phyloP scores from a whole-genome alignment of 1,140 invertebrate species.

The Drosophila lacteicornis region DNA sequence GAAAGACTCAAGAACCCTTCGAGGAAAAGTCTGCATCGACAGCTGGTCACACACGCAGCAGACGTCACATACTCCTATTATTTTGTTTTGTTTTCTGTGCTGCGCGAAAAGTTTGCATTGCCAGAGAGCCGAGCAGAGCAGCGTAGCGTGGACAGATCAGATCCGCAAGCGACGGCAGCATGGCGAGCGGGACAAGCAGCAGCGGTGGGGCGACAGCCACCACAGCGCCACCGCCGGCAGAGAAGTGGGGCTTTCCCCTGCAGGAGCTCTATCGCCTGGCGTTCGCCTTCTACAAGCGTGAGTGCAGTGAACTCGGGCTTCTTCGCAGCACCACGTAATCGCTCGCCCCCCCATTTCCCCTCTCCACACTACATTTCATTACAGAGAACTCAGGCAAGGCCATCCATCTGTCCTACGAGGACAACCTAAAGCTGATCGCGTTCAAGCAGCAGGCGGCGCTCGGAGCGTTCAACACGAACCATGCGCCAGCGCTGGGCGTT shows the following conservation, averaged over 20 bases:
- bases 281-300: constrained; percentile 95
- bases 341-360: neutral
- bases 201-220: neutral
- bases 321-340: constrained; percentile 6
- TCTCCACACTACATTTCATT: constrained; percentile 61
- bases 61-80: constrained; percentile 41
- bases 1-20: too few relatives aligned
- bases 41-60: constrained; percentile 26
- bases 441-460: constrained; percentile 95
- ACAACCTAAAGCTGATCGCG: constrained; percentile 95
- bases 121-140: constrained; percentile 19
- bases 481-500: constrained; percentile 94
- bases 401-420: constrained; percentile 96
- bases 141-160: constrained; percentile 15
- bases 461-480: constrained; percentile 92
- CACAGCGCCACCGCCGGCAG: constrained; percentile 28
- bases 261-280: constrained; percentile 94
- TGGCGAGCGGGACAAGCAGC: constrained; percentile 35
- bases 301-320: constrained; percentile 9
- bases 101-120: constrained; percentile 51
- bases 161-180: constrained; percentile 23
- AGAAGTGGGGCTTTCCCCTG: constrained; percentile 89
- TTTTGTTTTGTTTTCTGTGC: constrained; percentile 74
- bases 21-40: neutral
- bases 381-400: constrained; percentile 99